These are phyloP conservation scores for Hypolimnas misippus DNA, from an alignment of 2,888 invertebrate species.

Conservation along the genomic window DNA sequence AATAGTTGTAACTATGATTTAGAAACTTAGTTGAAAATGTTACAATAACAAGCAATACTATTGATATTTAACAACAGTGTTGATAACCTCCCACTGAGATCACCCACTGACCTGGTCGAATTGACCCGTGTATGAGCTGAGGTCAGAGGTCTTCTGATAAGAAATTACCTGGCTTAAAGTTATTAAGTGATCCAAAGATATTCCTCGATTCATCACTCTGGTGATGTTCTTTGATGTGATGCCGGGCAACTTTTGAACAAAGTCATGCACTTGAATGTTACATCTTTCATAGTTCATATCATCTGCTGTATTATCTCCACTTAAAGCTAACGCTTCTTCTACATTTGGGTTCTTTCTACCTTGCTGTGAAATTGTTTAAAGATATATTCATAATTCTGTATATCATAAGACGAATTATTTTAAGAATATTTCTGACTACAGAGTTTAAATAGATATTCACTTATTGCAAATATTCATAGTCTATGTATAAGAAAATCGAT, in stretches of 20 bases:
- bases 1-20: background rate
- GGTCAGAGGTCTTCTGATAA: too few relatives aligned
- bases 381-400: background rate
- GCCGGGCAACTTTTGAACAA: constrained; percentile 94
- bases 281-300: constrained; percentile 85
- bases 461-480: too few relatives aligned
- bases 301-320: constrained; percentile 87
- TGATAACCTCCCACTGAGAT: too few relatives aligned
- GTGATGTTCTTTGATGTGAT: constrained; percentile 94
- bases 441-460: too few relatives aligned
- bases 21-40: too few relatives aligned
- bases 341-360: constrained; percentile 92
- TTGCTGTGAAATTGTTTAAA: constrained; percentile 76
- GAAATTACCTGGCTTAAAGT: constrained; percentile 85
- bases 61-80: too few relatives aligned
- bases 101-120: too few relatives aligned
- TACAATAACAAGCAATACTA: too few relatives aligned
- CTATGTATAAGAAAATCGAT: too few relatives aligned
- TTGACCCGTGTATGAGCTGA: too few relatives aligned
- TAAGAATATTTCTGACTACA: too few relatives aligned
- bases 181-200: constrained; percentile 86
- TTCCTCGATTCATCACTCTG: constrained; percentile 88
- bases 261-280: constrained; percentile 90
- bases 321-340: constrained; percentile 88
- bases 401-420: too few relatives aligned